A percentile compares a stretch with the other conserved stretches of the same genome.
phyloP scores from a whole-genome alignment of 2,888 invertebrate genomes.

The Drosophila kokeensis region DNA sequence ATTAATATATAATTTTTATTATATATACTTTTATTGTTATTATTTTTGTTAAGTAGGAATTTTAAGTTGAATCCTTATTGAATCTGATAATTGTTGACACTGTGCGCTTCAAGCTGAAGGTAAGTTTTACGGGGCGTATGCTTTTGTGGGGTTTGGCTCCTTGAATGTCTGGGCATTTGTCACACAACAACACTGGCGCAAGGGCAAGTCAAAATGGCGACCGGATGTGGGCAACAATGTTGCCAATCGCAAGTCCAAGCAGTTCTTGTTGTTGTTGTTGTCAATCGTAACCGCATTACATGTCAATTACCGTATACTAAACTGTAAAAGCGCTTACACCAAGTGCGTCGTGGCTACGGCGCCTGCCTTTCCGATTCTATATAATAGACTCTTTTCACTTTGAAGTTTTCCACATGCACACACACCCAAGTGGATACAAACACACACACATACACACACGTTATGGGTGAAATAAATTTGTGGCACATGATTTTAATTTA shows the following conservation, averaged over 20 bases:
- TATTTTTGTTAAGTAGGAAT: not conserved
- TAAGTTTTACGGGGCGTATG: conserved; percentile 53
- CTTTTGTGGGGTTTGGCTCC: conserved; percentile 36
- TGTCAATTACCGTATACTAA: conserved; percentile 79
- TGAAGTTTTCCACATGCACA: conserved; percentile 47
- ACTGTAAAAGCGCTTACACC: conserved; percentile 69
- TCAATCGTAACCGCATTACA: conserved; percentile 78
- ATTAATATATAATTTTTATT: not conserved
- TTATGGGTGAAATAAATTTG: conserved; percentile 61
- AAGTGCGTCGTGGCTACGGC: conserved; percentile 61
- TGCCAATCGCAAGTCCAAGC: conserved; percentile 42
- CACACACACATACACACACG: conserved; percentile 19
- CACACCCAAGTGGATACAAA: not conserved
- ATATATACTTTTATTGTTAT: not conserved
- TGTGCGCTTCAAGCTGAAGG: conserved; percentile 37
- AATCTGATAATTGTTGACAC: conserved; percentile 23
- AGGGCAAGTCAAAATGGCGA: conserved; percentile 57
- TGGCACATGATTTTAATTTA: conserved; percentile 79
- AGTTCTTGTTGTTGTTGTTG: conserved; percentile 61
- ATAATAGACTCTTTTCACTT: conserved; percentile 61
- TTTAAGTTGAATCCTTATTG: no score
- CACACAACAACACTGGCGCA: conserved; percentile 43
- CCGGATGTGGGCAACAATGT: conserved; percentile 66
- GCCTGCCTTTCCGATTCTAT: conserved; percentile 48
- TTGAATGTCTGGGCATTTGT: conserved; percentile 64